Conservation (phyloP, 2,888 invertebrate genomes). For the Philaethria dido region DNA sequence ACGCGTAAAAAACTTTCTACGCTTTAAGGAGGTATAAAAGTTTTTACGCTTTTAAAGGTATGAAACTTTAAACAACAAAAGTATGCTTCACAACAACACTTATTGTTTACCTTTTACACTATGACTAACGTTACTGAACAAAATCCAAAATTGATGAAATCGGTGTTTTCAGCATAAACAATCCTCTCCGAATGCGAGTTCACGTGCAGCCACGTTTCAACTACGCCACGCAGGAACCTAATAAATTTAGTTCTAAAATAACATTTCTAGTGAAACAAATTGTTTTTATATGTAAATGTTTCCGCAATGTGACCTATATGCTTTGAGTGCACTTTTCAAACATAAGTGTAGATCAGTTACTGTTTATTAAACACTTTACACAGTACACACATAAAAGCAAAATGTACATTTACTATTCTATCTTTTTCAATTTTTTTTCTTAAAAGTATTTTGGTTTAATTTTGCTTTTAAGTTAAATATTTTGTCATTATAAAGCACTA, state of each 20-base stretch:
- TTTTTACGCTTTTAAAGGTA: no score
- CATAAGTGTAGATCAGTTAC: background rate
- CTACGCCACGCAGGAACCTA: background rate
- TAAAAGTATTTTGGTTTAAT: no score
- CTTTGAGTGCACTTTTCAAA: slow-evolving; percentile 29
- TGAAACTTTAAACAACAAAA: no score
- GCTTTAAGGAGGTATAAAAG: no score
- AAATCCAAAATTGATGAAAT: background rate
- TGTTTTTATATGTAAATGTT: background rate
- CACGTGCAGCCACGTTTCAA: background rate
- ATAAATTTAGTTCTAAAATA: background rate
- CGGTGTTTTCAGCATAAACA: background rate
- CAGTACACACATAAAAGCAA: background rate
- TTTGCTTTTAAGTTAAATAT: no score
- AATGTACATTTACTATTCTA: no score
- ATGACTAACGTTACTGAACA: background rate
- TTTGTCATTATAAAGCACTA: no score
- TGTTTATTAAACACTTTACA: background rate
- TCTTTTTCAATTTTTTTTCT: no score
- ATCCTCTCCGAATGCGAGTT: background rate
- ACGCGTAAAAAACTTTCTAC: no score
- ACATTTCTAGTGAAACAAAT: background rate
- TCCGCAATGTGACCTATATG: slow-evolving; percentile 32
- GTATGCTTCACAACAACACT: no score
- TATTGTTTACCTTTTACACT: no score